A percentile compares a stretch with the other conserved stretches of the same genome.
Evolutionary conservation across 2,797 vertebrate species (phyloP).

Genomic region (Parotocinclus haroldoi): DNA sequence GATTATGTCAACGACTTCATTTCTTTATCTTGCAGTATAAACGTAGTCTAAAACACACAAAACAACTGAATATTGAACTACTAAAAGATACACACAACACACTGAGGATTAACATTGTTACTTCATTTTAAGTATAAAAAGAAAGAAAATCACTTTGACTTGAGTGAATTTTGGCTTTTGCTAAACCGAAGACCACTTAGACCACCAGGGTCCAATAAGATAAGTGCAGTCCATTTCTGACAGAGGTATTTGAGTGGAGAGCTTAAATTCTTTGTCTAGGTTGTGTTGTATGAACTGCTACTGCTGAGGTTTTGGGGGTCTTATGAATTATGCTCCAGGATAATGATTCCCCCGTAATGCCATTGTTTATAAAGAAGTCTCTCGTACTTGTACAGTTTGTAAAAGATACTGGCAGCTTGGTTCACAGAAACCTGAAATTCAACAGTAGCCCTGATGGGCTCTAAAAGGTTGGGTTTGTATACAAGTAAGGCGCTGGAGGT

Average conservation of each 20-base stretch:
- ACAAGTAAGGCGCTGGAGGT: constrained; percentile 52
- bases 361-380: constrained; percentile 26
- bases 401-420: constrained; percentile 41
- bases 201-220: constrained; percentile 21
- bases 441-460: constrained; percentile 21
- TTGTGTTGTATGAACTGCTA: constrained; percentile 22
- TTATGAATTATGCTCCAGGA: constrained; percentile 5
- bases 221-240: constrained; percentile 33
- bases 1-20: too few relatives aligned
- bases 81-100: neutral
- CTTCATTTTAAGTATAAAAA: constrained; percentile 30
- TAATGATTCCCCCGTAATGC: constrained; percentile 25
- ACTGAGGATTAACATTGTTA: constrained; percentile 1
- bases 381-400: constrained; percentile 7
- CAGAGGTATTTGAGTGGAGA: constrained; percentile 56
- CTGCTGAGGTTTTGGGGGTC: constrained; percentile 13
- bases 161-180: constrained; percentile 30
- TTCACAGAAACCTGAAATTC: constrained; percentile 40
- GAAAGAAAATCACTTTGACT: constrained; percentile 22
- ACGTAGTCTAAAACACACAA: neutral
- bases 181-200: constrained; percentile 28
- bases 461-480: constrained; percentile 32
- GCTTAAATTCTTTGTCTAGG: constrained; percentile 15
- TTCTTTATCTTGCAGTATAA: neutral
- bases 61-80: neutral